A percentile compares a stretch with the other conserved stretches of the same genome.
These are phyloP conservation scores for Elegia similella DNA, from an alignment of 2,888 invertebrate species.

Conservation along the genomic window DNA sequence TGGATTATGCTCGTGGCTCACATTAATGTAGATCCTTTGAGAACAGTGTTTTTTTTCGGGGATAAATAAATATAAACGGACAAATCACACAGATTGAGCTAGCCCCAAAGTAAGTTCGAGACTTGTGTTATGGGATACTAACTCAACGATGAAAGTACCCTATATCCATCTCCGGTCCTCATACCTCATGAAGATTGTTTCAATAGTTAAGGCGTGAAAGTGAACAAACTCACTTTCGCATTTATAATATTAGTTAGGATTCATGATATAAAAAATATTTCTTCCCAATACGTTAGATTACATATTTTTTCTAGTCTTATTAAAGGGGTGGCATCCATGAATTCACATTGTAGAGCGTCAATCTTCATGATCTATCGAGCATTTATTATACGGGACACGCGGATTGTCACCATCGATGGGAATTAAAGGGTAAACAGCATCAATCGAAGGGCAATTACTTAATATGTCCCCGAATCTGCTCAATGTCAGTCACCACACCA, in stretches of 20 bases:
- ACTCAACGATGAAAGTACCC: too few relatives aligned
- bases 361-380: slow-evolving; percentile 56
- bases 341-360: slow-evolving; percentile 44
- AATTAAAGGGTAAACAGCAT: slow-evolving; percentile 36
- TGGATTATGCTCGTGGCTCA: too few relatives aligned
- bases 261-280: neutral
- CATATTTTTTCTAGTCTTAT: neutral
- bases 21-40: too few relatives aligned
- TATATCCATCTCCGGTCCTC: too few relatives aligned
- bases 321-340: neutral
- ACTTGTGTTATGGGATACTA: too few relatives aligned
- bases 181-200: too few relatives aligned
- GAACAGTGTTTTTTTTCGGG: too few relatives aligned
- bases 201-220: neutral
- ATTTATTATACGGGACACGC: slow-evolving; percentile 67
- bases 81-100: too few relatives aligned
- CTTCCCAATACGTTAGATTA: neutral
- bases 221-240: neutral
- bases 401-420: slow-evolving; percentile 43
- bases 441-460: slow-evolving; percentile 29
- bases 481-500: too few relatives aligned
- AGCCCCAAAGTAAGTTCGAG: too few relatives aligned
- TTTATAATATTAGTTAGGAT: neutral
- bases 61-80: too few relatives aligned
- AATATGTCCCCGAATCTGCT: neutral